Percentiles rank a stretch among this genome's conserved stretches.
Conservation (phyloP, 2,888 invertebrate species). For the Standfussiana lucernea region DNA sequence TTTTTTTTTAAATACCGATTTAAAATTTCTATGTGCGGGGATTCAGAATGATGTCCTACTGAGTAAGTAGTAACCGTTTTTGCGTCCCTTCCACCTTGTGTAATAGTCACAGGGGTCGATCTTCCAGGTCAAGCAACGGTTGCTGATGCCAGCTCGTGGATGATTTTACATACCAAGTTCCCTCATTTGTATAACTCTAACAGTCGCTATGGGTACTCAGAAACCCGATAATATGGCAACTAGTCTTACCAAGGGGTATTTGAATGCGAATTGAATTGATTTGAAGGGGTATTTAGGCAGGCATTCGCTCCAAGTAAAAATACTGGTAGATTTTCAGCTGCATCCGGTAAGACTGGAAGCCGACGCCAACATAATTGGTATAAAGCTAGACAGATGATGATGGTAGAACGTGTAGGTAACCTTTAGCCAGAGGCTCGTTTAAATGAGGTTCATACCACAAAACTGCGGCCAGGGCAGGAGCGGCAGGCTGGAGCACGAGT, state of each 20-base stretch:
- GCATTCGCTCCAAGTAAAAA: not conserved
- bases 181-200: not conserved
- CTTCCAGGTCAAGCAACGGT: not conserved
- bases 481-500: constrained; percentile 69
- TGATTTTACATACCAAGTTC: not conserved
- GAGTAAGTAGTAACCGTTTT: no score
- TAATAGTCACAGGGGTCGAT: not conserved
- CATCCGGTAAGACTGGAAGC: not conserved
- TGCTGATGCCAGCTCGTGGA: not conserved
- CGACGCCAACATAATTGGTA: not conserved
- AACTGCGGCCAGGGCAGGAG: constrained; percentile 73
- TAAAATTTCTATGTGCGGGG: no score
- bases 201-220: not conserved
- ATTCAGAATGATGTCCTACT: no score
- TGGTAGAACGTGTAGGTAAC: not conserved
- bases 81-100: no score
- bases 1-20: no score
- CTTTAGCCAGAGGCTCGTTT: not conserved
- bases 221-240: not conserved
- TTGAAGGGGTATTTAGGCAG: not conserved
- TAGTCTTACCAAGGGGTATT: not conserved
- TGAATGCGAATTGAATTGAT: no score
- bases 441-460: constrained; percentile 68
- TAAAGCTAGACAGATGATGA: not conserved
- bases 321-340: not conserved